Conservation (phyloP, 1,140 invertebrate species). For the Papilio polytes region DNA sequence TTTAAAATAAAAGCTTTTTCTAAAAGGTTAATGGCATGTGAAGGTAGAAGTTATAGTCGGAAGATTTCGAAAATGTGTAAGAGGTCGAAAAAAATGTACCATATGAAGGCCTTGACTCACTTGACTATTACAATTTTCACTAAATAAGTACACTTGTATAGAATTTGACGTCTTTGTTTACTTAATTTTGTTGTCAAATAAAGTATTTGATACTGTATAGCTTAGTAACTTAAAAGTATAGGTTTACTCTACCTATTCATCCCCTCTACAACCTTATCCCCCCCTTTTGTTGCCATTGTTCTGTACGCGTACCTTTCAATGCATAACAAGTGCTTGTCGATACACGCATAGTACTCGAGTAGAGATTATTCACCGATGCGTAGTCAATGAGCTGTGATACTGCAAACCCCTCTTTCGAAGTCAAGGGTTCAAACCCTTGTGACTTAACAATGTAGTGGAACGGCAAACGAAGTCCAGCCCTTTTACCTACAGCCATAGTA, state of each 20-base stretch:
- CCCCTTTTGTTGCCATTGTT: neutral
- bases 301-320: neutral
- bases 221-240: neutral
- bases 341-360: neutral
- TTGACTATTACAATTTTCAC: too few species aligned
- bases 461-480: neutral
- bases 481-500: neutral
- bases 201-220: too few species aligned
- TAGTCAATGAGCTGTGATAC: slow-evolving; percentile 9
- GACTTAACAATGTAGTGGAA: neutral
- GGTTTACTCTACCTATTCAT: neutral
- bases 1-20: too few species aligned
- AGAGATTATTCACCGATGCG: neutral
- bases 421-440: neutral
- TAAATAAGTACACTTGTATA: too few species aligned
- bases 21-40: too few species aligned
- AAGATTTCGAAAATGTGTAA: too few species aligned
- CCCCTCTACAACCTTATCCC: neutral
- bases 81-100: too few species aligned
- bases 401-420: neutral
- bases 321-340: neutral
- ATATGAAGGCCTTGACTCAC: too few species aligned
- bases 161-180: too few species aligned
- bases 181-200: too few species aligned
- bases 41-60: too few species aligned